A percentile compares a stretch with the other conserved stretches of the same genome.
phyloP scores from a whole-genome alignment of 1,140 invertebrate genomes.

The Cydia fagiglandana region DNA sequence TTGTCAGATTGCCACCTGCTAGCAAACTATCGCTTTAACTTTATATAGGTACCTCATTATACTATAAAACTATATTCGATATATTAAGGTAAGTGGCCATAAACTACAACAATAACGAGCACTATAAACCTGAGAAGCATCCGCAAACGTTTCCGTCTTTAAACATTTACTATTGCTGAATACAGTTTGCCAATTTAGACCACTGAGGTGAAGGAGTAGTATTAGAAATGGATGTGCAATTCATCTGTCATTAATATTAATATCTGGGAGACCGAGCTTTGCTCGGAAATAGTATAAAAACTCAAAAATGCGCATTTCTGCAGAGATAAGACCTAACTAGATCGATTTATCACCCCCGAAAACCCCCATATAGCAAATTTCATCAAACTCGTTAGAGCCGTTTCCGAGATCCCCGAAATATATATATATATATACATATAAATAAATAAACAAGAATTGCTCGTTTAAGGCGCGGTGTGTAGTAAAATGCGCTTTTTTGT shows the following conservation, averaged over 20 bases:
- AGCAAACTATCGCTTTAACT: not conserved
- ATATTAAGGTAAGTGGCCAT: not conserved
- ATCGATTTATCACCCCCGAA: too few species aligned
- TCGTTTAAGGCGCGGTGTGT: too few species aligned
- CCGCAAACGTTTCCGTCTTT: not conserved
- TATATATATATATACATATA: too few species aligned
- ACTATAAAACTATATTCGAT: conserved; percentile 6
- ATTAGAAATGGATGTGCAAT: not conserved
- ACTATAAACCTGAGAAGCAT: conserved; percentile 2
- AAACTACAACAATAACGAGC: conserved; percentile 1
- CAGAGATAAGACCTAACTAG: too few species aligned
- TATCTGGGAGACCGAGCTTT: too few species aligned
- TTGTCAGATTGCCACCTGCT: not conserved
- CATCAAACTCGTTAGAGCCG: too few species aligned
- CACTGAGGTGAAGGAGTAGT: not conserved
- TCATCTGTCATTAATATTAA: not conserved
- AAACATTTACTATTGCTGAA: conserved; percentile 1
- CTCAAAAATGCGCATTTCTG: too few species aligned
- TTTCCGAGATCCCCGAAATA: too few species aligned
- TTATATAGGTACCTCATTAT: not conserved
- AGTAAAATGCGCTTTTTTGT: too few species aligned
- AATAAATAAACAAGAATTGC: too few species aligned
- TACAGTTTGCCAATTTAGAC: conserved; percentile 1
- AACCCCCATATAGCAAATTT: too few species aligned
- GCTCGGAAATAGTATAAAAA: too few species aligned